A percentile compares a stretch with the other conserved stretches of the same genome.
These are phyloP conservation scores for Telmatherina bonti DNA, from an alignment of 2,797 vertebrate genomes.

Conservation along the genomic window DNA sequence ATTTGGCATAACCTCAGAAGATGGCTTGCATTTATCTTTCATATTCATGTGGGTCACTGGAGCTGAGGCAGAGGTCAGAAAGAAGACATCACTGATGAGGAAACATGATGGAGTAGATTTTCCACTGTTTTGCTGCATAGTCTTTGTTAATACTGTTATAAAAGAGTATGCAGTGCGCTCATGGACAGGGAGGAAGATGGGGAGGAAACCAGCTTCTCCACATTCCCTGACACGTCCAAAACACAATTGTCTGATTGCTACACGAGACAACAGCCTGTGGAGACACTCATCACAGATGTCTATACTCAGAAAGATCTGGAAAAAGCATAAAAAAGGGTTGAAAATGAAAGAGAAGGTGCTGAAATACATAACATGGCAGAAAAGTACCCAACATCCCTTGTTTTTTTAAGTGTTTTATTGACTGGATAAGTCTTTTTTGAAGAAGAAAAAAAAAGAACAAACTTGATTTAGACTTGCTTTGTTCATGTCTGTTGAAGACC, in stretches of 20 bases:
- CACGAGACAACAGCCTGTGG: constrained; percentile 67
- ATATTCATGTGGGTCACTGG: constrained; percentile 72
- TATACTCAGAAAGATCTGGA: constrained; percentile 38
- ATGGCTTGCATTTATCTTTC: constrained; percentile 76
- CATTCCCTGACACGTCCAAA: constrained; percentile 74
- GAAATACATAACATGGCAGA: constrained; percentile 24
- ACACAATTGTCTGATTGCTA: constrained; percentile 66
- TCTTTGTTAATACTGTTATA: constrained; percentile 76
- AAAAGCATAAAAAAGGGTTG: constrained; percentile 28
- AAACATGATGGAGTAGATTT: constrained; percentile 78
- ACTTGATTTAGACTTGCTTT: constrained; percentile 28
- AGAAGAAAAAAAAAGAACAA: constrained; percentile 4
- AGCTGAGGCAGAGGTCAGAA: constrained; percentile 73
- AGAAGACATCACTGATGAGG: constrained; percentile 75
- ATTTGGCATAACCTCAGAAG: constrained; percentile 76
- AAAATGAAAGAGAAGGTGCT: constrained; percentile 21
- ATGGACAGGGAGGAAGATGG: constrained; percentile 44
- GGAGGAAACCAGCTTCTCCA: constrained; percentile 62
- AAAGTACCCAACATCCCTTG: constrained; percentile 25
- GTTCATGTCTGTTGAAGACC: constrained; percentile 37
- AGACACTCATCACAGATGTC: constrained; percentile 60
- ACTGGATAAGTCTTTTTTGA: constrained; percentile 32
- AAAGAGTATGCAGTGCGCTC: constrained; percentile 62
- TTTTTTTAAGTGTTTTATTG: constrained; percentile 42
- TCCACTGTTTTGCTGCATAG: constrained; percentile 65